Conservation (phyloP, 2,797 vertebrate genomes). For the Synaphobranchus kaupii region DNA sequence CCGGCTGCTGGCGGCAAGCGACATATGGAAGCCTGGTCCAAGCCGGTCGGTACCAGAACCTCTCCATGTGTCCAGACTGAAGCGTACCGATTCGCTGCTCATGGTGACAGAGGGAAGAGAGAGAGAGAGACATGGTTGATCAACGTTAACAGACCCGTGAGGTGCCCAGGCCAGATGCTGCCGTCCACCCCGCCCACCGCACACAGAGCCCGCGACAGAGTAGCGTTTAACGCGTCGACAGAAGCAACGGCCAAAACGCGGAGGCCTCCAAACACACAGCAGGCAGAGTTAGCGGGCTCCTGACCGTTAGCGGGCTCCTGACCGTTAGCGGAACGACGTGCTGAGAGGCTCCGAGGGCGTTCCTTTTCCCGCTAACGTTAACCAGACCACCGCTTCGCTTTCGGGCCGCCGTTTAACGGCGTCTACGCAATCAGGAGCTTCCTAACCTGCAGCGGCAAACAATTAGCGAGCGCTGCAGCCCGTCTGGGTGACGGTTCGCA, state of each 20-base stretch:
- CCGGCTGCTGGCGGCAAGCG: neutral
- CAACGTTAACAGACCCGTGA: neutral
- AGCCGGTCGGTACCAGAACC: neutral
- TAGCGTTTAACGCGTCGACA: constrained; percentile 44
- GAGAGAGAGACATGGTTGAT: neutral
- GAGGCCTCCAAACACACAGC: constrained; percentile 40
- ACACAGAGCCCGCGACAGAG: too few relatives aligned
- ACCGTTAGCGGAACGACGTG: too few relatives aligned
- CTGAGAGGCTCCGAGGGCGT: neutral
- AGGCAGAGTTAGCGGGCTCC: too few relatives aligned
- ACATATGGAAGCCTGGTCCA: neutral
- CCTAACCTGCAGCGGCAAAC: neutral
- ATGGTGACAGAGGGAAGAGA: neutral
- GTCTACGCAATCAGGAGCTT: neutral
- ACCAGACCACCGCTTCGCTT: neutral
- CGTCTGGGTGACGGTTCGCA: neutral
- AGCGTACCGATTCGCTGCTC: neutral
- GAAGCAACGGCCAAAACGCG: constrained; percentile 36
- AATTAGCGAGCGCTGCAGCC: neutral
- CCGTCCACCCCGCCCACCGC: constrained; percentile 53
- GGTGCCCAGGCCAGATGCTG: neutral
- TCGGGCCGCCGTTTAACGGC: neutral
- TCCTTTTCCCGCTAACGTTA: neutral
- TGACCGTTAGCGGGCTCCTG: too few relatives aligned
- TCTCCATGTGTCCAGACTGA: constrained; percentile 4